A percentile compares a stretch with the other conserved stretches of the same genome.
Evolutionary conservation across 1,140 invertebrate species (phyloP).

Genomic region (Dendrolimus punctatus): DNA sequence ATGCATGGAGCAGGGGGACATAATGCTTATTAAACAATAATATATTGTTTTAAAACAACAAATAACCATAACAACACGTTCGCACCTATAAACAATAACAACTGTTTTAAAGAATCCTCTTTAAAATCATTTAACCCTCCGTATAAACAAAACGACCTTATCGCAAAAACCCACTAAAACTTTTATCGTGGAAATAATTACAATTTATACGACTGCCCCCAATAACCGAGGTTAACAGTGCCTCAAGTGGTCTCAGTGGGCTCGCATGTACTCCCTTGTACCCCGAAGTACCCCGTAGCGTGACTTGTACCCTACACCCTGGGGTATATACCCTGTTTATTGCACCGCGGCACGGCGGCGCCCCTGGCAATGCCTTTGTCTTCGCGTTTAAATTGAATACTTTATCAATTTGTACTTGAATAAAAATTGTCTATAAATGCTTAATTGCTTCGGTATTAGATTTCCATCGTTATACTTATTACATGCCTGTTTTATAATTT

Average conservation of each 20-base stretch:
- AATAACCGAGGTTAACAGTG: conserved; percentile 13
- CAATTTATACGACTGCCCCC: conserved; percentile 14
- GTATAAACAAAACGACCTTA: conserved; percentile 7
- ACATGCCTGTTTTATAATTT: too few relatives aligned
- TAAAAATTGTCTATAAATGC: conserved; percentile 18
- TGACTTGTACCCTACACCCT: conserved; percentile 11
- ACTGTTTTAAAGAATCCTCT: too few relatives aligned
- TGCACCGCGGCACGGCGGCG: conserved; percentile 8
- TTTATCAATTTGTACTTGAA: conserved; percentile 30
- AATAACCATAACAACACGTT: too few relatives aligned
- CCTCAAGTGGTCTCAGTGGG: conserved; percentile 37
- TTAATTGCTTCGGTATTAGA: background rate
- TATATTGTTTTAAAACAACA: too few relatives aligned
- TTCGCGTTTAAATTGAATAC: conserved; percentile 33
- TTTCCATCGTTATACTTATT: background rate
- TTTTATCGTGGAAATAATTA: conserved; percentile 22
- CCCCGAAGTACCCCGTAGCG: conserved; percentile 14
- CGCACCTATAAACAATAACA: too few relatives aligned
- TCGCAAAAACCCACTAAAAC: conserved; percentile 1
- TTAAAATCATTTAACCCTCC: too few relatives aligned
- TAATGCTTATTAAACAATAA: too few relatives aligned
- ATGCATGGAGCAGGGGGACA: too few relatives aligned
- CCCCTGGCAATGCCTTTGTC: conserved; percentile 7
- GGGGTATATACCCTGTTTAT: conserved; percentile 20
- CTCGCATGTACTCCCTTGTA: conserved; percentile 22